Evolutionary conservation across 2,888 invertebrate species (phyloP).

Genomic region (Empis stercorea): DNA sequence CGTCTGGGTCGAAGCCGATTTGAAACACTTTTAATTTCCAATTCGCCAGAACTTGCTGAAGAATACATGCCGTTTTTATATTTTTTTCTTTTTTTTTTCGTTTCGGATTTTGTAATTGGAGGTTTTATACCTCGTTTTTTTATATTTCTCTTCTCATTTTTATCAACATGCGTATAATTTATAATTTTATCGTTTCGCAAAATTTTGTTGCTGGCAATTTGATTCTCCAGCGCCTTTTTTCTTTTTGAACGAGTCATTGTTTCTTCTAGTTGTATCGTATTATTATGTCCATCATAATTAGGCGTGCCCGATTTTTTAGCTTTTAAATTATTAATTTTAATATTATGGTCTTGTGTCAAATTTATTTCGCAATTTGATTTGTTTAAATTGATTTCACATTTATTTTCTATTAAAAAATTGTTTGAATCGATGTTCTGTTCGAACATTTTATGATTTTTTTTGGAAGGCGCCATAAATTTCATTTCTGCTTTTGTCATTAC

Average conservation of each 20-base stretch:
- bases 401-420: too few species aligned
- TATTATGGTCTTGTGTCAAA: too few species aligned
- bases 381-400: too few species aligned
- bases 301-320: too few species aligned
- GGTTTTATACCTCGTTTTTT: constrained; percentile 21
- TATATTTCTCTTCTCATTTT: constrained; percentile 7
- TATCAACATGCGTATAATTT: too few species aligned
- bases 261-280: constrained; percentile 19
- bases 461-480: background rate
- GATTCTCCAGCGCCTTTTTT: constrained; percentile 30
- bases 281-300: too few species aligned
- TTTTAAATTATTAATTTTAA: too few species aligned
- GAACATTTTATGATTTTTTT: background rate
- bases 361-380: too few species aligned
- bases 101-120: background rate
- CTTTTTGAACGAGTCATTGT: constrained; percentile 36
- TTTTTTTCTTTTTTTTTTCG: too few species aligned
- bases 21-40: constrained; percentile 2
- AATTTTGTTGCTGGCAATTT: constrained; percentile 32
- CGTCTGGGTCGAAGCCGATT: constrained; percentile 8
- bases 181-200: constrained; percentile 32
- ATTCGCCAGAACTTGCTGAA: background rate
- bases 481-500: background rate
- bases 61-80: too few species aligned
- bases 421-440: too few species aligned